Evolutionary conservation across 2,797 vertebrate species (phyloP), one percentile per base, ranked within the genome.

Genomic region (Acipenser transmontanus): DNA sequence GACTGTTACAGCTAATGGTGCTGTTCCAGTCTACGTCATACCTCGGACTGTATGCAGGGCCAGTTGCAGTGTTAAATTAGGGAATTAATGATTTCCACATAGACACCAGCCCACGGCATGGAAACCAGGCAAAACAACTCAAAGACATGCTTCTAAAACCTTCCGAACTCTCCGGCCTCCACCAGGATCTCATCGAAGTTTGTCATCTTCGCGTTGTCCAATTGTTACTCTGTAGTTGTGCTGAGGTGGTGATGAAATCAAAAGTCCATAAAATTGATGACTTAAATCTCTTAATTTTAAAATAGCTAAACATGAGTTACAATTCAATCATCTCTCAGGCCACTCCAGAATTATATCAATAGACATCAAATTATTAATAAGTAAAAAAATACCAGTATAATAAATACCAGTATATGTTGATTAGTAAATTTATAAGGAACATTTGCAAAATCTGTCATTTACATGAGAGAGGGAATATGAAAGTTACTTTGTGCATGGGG

Each of bases 131-230:
- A 94, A 59, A 98, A 73, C 63, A 96, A 78, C 68, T 74, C 70
- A 68, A 97, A 92, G 66, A 93, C 79, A 0, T 92, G 91, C 78
- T 90, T 94, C 81, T 98, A 95, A 74, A 86, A 89, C 70, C 81
- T 85, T 78, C 96, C 95, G 7, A 97, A 99, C 66, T 91, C 86
- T 20, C 95, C 96, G 0, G 89, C 91, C 73, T 94, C 89, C 66
- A 90, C 89, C 75, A 98, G 68, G 76, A 93, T 88, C 75, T 97
- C 93, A 47, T 98, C 94, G 11, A 97, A 95, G 1, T 88, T 87
- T 11, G 92, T 87, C 97, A 99, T 99, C 79, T 69, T 49, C 59
- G 73, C 6, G 8, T 61, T 8, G 12, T n/a, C 47, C 34, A 12
- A 47, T 10, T 9, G 56, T 11, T 47, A n/a, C 50, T 62, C 34